Evolutionary conservation across 2,113 vertebrate species (phyloP), one percentile per base, ranked within the genome.

Genomic region (Labeo catla): DNA sequence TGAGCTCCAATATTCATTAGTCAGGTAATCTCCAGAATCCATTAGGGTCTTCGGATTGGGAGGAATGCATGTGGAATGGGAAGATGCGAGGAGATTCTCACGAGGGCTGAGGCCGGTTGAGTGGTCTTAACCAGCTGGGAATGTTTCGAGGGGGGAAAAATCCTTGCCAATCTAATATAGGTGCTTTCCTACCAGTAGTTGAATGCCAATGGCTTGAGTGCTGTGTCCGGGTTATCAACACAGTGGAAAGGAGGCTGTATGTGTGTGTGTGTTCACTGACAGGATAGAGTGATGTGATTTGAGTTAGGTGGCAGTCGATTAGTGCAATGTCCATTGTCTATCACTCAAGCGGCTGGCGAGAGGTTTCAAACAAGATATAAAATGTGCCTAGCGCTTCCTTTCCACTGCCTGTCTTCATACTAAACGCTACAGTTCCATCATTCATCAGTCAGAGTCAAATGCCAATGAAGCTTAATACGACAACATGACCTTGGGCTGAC

Each of bases 91-190:
- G 13, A 23, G 45, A 82, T 74, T 84, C 45, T 85, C 63, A 72
- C 54, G 85, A 57, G 73, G 65, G 12, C 49, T 76, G 49, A 82
- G 80, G 49, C 49, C 74, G 86, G 90, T 88, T 91, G 73, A 54
- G 52, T 86, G 68, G 43, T 70, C 86, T 88, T 86, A 86, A 50
- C 65, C 50, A 66, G 36, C 47, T 72, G 84, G 86, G 70, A 80
- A 72, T 63, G 81, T 72, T 85, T 57, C 43, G 72, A 85, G 82
- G 76, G 83, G 83, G 81, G 77, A 87, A 87, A 93, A 94, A 93
- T 92, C 92, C 91, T 87, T 90, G 90, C 80, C 93, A 92, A 94
- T 94, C 90, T 92, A 86, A 88, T 89, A 86, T 91, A 90, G 90
- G 81, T 80, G 88, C 90, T 91, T 89, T 84, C 87, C 86, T 86